Evolutionary conservation across 2,888 invertebrate genomes (phyloP).

Genomic region (Plemyria rubiginata): DNA sequence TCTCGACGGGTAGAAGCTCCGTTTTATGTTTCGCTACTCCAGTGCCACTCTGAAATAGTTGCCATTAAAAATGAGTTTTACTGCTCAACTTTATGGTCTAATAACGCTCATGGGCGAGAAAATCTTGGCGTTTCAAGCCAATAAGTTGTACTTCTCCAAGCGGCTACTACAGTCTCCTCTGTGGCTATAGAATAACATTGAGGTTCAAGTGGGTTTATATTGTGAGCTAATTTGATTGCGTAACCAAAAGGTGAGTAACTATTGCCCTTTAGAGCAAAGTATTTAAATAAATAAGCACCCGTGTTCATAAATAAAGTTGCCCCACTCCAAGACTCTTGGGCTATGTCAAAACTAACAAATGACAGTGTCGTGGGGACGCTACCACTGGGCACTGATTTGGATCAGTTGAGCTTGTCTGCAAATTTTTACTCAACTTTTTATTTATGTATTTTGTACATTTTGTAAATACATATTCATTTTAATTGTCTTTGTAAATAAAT

Average conservation of each 20-base stretch:
- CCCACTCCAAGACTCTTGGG: not conserved
- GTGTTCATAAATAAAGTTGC: not conserved
- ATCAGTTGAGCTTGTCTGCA: too few species aligned
- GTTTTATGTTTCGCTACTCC: slow-evolving; percentile 8
- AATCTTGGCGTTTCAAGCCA: not conserved
- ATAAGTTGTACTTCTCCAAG: slow-evolving; percentile 1
- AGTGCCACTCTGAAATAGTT: slow-evolving; percentile 7
- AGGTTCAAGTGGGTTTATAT: slow-evolving; percentile 8
- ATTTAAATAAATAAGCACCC: slow-evolving; percentile 3
- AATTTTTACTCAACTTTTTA: too few species aligned
- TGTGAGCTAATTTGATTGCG: slow-evolving; percentile 17
- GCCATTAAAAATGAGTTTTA: slow-evolving; percentile 10
- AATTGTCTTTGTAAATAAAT: too few species aligned
- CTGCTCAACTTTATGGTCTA: slow-evolving; percentile 4
- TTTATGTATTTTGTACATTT: too few species aligned
- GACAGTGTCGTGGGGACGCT: too few species aligned
- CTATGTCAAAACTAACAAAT: not conserved
- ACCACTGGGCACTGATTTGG: too few species aligned
- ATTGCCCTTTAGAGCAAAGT: slow-evolving; percentile 4
- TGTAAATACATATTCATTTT: too few species aligned
- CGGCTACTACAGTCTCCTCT: not conserved
- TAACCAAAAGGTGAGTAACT: slow-evolving; percentile 11
- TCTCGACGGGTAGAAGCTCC: slow-evolving; percentile 29
- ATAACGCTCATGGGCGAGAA: not conserved
- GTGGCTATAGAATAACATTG: slow-evolving; percentile 22